Evolutionary conservation across 2,113 vertebrate species (phyloP), one percentile per base, ranked within the genome.

Genomic region (Nibea albiflora): DNA sequence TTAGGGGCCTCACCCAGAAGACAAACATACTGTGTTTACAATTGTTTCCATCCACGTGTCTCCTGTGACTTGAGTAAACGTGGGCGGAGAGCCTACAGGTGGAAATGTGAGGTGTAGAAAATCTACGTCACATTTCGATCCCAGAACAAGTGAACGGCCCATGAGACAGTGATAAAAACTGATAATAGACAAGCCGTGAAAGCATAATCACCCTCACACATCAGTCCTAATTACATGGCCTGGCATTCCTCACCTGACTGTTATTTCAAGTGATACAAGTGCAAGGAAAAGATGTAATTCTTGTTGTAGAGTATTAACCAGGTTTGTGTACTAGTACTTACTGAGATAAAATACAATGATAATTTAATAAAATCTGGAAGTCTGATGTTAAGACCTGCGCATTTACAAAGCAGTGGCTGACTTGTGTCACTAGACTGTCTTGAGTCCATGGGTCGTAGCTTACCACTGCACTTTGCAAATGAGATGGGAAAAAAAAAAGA

Each of bases 11-110:
- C 49, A 70, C 85, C 86, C 86, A 80, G 47, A 90, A 88, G 57
- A 60, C 62, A 90, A 93, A 90, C 76, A 84, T 47, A 54, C 42
- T 46, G 56, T 84, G 73, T 84, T 86, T 74, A 80, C 73, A 69
- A 39, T 12, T 17, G 54, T 53, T 22, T 62, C 11, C 2, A 8
- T 44, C 39, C 46, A 57, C 11, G 52, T 49, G 67, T 80, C 74
- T 83, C 73, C 16, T 35, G 50, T 14, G 39, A 74, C 50, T 58
- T 54, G 5, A 31, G 42, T 60, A 17, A 53, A 46, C 68, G 39
- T 11, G 47, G 73, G 62, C 63, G 66, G 67, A 76, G 42, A 68
- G 20, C 28, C 54, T 39, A 52, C 28, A 78, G 53, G 62, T 49
- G 46, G 49, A 46, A 50, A 73, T 31, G 47, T 24, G 26, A 73